Evolutionary conservation across 2,113 vertebrate genomes (phyloP).

Genomic region (Ifrita kowaldi): DNA sequence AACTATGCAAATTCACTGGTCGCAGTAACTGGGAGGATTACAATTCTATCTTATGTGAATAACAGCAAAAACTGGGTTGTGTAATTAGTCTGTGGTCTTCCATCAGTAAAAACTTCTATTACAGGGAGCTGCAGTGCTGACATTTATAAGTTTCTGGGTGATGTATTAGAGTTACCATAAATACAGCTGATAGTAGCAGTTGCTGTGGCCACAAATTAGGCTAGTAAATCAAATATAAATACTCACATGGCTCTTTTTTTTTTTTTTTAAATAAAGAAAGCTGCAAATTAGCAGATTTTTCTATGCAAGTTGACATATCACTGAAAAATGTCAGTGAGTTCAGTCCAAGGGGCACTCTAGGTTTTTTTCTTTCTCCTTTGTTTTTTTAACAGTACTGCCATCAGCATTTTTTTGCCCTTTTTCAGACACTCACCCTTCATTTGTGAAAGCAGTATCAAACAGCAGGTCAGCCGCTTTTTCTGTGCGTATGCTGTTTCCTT

Average conservation of each 20-base stretch:
- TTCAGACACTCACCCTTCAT: not conserved
- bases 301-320: conserved; percentile 46
- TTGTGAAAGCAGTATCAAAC: not conserved
- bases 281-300: conserved; percentile 51
- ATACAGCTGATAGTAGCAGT: conserved; percentile 36
- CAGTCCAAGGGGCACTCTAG: not conserved
- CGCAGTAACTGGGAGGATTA: not conserved
- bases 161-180: conserved; percentile 45
- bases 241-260: not conserved
- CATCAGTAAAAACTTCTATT: conserved; percentile 39
- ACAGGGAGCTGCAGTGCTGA: conserved; percentile 1
- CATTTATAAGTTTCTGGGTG: conserved; percentile 51
- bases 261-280: not conserved
- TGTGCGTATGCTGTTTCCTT: not conserved
- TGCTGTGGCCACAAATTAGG: conserved; percentile 51
- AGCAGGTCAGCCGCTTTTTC: not conserved
- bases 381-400: conserved; percentile 6
- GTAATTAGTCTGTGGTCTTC: conserved; percentile 3
- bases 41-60: not conserved
- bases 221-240: conserved; percentile 60
- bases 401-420: not conserved
- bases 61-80: not conserved
- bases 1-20: not conserved
- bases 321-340: conserved; percentile 17
- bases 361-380: not conserved